Evolutionary conservation across 2,113 vertebrate genomes (phyloP).

Genomic region (Alethe diademata): DNA sequence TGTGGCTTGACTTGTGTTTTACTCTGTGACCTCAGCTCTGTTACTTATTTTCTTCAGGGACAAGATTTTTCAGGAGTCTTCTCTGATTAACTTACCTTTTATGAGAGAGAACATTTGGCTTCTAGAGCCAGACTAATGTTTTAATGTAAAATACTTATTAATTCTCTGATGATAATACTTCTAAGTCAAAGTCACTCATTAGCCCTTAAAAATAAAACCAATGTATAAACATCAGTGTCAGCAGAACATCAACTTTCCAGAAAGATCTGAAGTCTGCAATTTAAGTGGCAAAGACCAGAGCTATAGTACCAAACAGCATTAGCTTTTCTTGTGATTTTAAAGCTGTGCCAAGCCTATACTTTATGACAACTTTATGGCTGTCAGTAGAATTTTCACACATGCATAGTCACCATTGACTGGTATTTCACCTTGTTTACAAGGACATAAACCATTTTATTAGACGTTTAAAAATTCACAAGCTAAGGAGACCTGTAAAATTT

Average conservation of each 20-base stretch:
- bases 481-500: background rate
- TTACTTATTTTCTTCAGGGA: background rate
- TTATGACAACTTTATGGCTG: background rate
- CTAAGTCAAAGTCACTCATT: background rate
- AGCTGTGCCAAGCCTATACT: background rate
- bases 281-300: background rate
- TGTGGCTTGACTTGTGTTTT: background rate
- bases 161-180: background rate
- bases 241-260: background rate
- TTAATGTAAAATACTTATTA: background rate
- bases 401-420: background rate
- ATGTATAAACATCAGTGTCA: background rate
- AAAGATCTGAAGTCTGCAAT: background rate
- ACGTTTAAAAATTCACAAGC: background rate
- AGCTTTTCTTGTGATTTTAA: background rate
- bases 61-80: background rate
- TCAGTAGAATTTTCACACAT: constrained; percentile 2
- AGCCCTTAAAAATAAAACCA: background rate
- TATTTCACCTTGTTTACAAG: background rate
- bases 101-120: background rate
- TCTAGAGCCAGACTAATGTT: background rate
- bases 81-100: background rate
- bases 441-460: background rate
- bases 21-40: background rate
- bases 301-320: background rate